Percentiles rank a stretch among this genome's conserved stretches.
phyloP scores from a whole-genome alignment of 2,113 vertebrate genomes.

The Cavia porcellus region DNA sequence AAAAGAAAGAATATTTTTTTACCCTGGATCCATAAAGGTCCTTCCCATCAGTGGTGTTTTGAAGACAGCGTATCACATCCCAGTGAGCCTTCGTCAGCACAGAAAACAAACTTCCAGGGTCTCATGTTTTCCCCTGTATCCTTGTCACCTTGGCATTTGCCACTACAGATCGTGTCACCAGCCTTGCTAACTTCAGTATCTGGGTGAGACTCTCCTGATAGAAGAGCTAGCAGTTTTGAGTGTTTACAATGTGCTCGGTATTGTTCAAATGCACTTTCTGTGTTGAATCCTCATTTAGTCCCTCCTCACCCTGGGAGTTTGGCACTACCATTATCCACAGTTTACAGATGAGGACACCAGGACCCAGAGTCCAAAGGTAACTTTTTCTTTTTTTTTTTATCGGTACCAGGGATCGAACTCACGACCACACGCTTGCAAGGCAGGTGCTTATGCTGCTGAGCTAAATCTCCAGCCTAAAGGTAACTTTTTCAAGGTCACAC shows the following conservation, averaged over 20 bases:
- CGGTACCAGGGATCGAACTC: no score
- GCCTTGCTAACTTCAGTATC: neutral
- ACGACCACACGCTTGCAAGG: no score
- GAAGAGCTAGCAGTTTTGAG: neutral
- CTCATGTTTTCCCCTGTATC: neutral
- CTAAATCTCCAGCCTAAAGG: neutral
- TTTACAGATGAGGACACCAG: neutral
- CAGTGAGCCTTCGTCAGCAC: neutral
- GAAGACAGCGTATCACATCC: neutral
- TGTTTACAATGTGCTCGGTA: neutral
- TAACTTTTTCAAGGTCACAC: neutral
- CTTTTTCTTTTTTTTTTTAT: neutral
- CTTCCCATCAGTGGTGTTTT: neutral
- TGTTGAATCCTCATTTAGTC: neutral
- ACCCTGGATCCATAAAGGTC: neutral
- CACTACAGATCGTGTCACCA: neutral
- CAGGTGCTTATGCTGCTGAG: no score
- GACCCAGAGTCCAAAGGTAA: neutral
- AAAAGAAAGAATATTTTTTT: slow-evolving; percentile 12
- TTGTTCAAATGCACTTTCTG: neutral
- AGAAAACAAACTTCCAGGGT: neutral
- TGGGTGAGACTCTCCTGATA: neutral
- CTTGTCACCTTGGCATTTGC: neutral
- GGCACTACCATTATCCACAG: neutral
- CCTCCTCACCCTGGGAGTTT: neutral